These are phyloP conservation scores for Rallus limicola DNA, from an alignment of 2,113 vertebrate species.

Conservation along the genomic window DNA sequence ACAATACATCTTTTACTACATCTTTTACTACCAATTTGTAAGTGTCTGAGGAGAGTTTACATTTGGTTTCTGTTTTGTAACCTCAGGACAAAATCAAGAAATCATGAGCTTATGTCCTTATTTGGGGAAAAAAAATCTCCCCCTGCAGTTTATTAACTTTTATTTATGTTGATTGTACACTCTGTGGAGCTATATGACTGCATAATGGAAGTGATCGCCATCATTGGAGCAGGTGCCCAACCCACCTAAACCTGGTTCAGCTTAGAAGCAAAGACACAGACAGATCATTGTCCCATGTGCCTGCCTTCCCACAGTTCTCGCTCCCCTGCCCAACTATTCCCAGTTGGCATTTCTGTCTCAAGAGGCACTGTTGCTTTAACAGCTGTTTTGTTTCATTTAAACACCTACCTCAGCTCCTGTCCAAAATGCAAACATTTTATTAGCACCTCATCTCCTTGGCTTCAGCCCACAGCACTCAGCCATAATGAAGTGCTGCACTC, in stretches of 20 bases:
- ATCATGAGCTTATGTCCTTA: not conserved
- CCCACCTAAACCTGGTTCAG: not conserved
- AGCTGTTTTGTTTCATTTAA: conserved; percentile 60
- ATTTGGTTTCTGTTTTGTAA: not conserved
- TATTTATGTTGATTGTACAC: not conserved
- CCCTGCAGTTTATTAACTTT: not conserved
- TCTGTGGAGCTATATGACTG: not conserved
- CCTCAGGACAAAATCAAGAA: not conserved
- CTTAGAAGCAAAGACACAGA: not conserved
- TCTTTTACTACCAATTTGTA: conserved; percentile 22
- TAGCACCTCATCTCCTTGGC: conserved; percentile 63
- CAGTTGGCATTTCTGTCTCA: not conserved
- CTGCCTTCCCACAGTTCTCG: not conserved
- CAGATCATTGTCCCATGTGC: not conserved
- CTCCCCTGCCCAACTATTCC: not conserved
- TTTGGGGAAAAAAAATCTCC: not conserved
- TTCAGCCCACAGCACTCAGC: conserved; percentile 38
- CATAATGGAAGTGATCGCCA: not conserved
- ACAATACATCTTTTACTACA: not conserved
- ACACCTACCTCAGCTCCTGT: conserved; percentile 60
- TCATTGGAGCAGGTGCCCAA: not conserved
- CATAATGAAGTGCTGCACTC: conserved; percentile 59
- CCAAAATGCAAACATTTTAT: conserved; percentile 63
- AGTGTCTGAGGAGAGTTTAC: not conserved
- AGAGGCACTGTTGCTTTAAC: conserved; percentile 28